Evolutionary conservation across 1,140 invertebrate species (phyloP), one percentile per base, ranked within the genome.

Genomic region (Apolygus lucorum): DNA sequence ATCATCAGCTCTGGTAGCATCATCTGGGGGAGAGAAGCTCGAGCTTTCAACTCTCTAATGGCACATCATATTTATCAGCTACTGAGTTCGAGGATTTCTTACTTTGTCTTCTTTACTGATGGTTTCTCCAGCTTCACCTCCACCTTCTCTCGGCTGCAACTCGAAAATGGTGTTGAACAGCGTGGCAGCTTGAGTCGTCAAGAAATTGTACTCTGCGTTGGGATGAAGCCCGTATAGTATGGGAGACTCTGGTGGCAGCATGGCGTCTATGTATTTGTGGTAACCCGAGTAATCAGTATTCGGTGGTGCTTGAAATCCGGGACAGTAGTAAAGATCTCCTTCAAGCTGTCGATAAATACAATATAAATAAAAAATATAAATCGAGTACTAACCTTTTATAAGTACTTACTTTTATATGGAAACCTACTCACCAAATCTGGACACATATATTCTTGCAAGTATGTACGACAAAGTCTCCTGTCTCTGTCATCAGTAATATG

Each of bases 401-500:
- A 11, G 25, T 62, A 62, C 59, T 42, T 4, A 4, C 17, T 42
- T 42, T 42, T 17, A 4, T 8, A 8, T 59, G 54, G 22, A 59
- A 59, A 21, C 22, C 22, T 11, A 68, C 77, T 78, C 71, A 92
- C 86, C 76, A 96, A 81, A 74, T 93, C 90, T 0, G 90, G 84
- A 74, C 90, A 86, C 83, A 97, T 87, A 78, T 91, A 95, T 74
- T 94, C 93, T 70, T 91, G 84, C 11, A 97, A 81, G 82, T 96
- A 97, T 8, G 91, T 93, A 59, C 85, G 83, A 77, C 94, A 96
- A 0, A 96, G 81, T 24, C 90, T 80, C 69, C 94, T 81, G 79
- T 98, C 94, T 93, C 93, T 96, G 77, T 97, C 93, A 78, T 97
- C 95, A 0, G 94, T 97, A 74, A 96, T 96, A 77, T 96, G 94